phyloP scores from a whole-genome alignment of 2,797 vertebrate species.

The Ctenosaura bakeri region DNA sequence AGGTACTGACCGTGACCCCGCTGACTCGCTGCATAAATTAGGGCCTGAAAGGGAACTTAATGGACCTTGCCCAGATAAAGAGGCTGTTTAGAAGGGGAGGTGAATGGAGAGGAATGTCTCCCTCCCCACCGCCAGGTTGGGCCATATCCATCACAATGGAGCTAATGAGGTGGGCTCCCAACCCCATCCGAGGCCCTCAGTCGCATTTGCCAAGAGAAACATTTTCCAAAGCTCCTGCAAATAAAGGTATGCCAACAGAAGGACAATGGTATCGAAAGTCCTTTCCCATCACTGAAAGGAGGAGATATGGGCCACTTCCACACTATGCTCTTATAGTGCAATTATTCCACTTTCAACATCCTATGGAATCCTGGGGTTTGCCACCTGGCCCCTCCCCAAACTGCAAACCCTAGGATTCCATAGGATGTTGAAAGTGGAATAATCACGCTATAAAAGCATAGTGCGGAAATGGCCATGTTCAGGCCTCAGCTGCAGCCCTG shows the following conservation, averaged over 20 bases:
- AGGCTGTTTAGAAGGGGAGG: conserved; percentile 37
- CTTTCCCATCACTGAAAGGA: neutral
- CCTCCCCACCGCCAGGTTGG: neutral
- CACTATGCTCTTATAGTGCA: no score
- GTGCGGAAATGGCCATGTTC: no score
- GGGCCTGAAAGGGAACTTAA: conserved; percentile 29
- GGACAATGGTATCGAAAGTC: neutral
- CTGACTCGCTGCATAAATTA: neutral
- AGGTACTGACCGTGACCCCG: conserved; percentile 8
- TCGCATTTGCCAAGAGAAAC: neutral
- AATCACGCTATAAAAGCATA: no score
- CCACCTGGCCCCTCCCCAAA: no score
- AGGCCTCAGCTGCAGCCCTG: no score
- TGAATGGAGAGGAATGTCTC: neutral
- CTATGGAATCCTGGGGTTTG: no score
- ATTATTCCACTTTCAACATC: no score
- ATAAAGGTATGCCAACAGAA: neutral
- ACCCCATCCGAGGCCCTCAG: neutral
- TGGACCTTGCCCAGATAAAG: conserved; percentile 44
- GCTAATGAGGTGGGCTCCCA: conserved; percentile 13
- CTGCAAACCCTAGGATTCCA: no score
- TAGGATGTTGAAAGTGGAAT: no score
- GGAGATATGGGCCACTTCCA: neutral
- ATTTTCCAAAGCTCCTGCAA: conserved; percentile 10
- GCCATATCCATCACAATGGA: conserved; percentile 17